Percentiles rank a stretch among this genome's conserved stretches.
Evolutionary conservation across 2,797 vertebrate species (phyloP).

Genomic region (Malurus splendens): DNA sequence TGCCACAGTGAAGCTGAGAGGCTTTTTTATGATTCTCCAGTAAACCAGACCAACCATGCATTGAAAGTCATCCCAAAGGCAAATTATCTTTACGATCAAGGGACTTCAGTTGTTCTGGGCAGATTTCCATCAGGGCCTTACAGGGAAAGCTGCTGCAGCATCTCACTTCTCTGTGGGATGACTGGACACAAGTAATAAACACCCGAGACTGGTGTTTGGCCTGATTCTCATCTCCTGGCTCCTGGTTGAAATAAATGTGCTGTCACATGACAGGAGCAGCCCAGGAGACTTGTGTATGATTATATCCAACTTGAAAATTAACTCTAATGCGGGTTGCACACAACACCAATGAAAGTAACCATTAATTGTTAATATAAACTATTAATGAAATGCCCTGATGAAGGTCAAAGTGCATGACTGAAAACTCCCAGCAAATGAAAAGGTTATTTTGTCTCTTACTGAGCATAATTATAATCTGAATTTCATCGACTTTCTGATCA

Average conservation of each 20-base stretch:
- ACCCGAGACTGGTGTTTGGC: constrained; percentile 2
- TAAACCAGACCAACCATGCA: neutral
- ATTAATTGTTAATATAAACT: constrained; percentile 62
- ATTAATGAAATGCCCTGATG: constrained; percentile 53
- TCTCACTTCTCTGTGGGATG: constrained; percentile 19
- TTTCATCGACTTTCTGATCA: constrained; percentile 49
- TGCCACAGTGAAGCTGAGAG: neutral
- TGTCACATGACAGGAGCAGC: constrained; percentile 39
- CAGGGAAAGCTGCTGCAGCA: neutral
- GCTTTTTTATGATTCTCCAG: neutral
- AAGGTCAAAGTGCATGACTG: constrained; percentile 54
- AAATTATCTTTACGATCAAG: constrained; percentile 25
- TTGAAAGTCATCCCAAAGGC: constrained; percentile 23
- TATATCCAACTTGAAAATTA: constrained; percentile 52
- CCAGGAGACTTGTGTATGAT: constrained; percentile 33
- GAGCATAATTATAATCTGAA: constrained; percentile 50
- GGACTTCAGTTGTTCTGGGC: constrained; percentile 15
- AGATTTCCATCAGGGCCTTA: constrained; percentile 8
- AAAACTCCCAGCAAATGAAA: constrained; percentile 49
- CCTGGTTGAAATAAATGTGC: constrained; percentile 29
- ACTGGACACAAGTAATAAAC: constrained; percentile 32
- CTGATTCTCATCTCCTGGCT: constrained; percentile 46
- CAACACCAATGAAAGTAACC: constrained; percentile 44
- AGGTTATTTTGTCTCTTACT: constrained; percentile 50
- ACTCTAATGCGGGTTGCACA: constrained; percentile 1